Percentiles rank a stretch among this genome's conserved stretches.
phyloP scores from a whole-genome alignment of 2,797 vertebrate genomes.

The Uromys caudimaculatus region DNA sequence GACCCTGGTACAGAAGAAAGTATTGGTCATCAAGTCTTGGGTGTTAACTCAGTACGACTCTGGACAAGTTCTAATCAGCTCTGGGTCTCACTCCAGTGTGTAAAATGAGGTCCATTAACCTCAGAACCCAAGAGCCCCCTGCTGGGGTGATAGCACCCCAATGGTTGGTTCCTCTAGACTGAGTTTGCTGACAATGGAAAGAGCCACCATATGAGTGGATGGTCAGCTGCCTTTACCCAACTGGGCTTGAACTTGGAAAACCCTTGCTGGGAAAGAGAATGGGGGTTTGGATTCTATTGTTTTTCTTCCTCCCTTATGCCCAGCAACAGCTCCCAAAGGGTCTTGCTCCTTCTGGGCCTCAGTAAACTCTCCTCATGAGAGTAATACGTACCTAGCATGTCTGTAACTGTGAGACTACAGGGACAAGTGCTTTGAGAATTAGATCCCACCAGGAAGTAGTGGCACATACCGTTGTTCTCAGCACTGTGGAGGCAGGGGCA shows the following conservation, averaged over 20 bases:
- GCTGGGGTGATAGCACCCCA: neutral
- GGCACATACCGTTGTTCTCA: neutral
- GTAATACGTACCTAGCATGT: too few relatives aligned
- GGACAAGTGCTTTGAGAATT: neutral
- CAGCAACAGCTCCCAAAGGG: neutral
- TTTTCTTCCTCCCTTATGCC: neutral
- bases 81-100: neutral
- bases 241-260: neutral
- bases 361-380: neutral
- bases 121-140: neutral
- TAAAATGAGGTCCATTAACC: neutral
- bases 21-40: neutral
- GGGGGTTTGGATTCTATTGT: neutral
- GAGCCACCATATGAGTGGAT: neutral
- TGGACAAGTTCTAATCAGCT: neutral
- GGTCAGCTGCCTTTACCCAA: neutral
- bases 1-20: neutral
- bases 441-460: neutral
- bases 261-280: neutral
- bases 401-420: neutral
- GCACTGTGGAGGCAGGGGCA: neutral
- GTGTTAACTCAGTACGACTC: neutral
- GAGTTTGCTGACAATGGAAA: neutral
- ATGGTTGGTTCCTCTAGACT: neutral
- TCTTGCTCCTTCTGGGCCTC: neutral